These are phyloP conservation scores for Peromyscus californicus DNA, from an alignment of 2,113 vertebrate species.

Conservation along the genomic window DNA sequence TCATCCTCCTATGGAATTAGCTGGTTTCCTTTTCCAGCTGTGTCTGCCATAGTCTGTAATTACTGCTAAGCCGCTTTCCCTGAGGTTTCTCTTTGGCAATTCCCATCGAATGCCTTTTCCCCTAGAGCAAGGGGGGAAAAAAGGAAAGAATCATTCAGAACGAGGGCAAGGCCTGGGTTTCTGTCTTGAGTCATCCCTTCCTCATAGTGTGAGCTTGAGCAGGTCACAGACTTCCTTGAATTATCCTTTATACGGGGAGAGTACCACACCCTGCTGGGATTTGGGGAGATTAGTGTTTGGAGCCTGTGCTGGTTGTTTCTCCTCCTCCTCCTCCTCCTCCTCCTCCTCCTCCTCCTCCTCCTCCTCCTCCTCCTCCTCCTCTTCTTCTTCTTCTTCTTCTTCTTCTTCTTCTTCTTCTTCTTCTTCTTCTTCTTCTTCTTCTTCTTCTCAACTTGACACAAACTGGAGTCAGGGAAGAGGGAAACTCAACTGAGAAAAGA, in stretches of 20 bases:
- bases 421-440: background rate
- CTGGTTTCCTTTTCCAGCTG: background rate
- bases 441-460: background rate
- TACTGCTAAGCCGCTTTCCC: background rate
- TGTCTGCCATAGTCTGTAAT: background rate
- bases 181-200: background rate
- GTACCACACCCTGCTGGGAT: background rate
- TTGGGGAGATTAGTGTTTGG: background rate
- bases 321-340: too few species aligned
- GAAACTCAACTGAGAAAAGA: background rate
- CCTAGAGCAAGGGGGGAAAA: background rate
- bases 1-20: background rate
- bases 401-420: too few species aligned
- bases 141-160: background rate
- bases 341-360: too few species aligned
- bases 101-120: background rate
- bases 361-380: too few species aligned
- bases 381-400: too few species aligned
- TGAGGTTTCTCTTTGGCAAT: background rate
- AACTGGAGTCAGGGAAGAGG: background rate
- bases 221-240: background rate
- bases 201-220: background rate
- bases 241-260: background rate
- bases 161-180: background rate
- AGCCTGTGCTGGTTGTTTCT: background rate